phyloP scores from a whole-genome alignment of 2,113 vertebrate genomes.

The Sylvia atricapilla region DNA sequence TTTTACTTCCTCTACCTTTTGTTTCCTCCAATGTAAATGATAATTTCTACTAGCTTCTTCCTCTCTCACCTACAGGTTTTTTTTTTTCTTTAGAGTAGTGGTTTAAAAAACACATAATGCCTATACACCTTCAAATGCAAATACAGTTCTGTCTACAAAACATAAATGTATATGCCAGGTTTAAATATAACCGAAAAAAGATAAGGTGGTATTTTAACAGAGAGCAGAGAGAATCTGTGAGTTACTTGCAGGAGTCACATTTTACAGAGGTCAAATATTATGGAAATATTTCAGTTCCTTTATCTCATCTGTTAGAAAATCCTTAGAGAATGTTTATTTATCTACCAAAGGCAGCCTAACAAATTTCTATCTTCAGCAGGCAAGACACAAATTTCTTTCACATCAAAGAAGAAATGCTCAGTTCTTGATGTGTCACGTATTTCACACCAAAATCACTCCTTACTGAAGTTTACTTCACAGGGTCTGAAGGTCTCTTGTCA shows the following conservation, averaged over 20 bases:
- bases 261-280: background rate
- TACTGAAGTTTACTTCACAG: background rate
- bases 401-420: background rate
- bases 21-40: background rate
- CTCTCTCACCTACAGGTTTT: background rate
- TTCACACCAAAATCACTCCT: background rate
- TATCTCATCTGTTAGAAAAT: background rate
- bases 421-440: background rate
- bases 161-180: background rate
- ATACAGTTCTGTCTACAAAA: background rate
- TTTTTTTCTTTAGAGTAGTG: background rate
- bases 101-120: background rate
- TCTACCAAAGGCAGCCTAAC: background rate
- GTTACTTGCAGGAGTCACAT: background rate
- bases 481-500: background rate
- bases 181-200: background rate
- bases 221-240: background rate
- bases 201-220: background rate
- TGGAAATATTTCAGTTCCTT: background rate
- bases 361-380: background rate
- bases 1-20: background rate
- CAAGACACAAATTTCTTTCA: background rate
- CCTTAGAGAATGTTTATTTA: background rate
- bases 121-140: background rate
- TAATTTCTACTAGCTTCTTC: background rate